Base-by-base conservation (phyloP, 53 echinoderm and acorn worm species). In the Echinometra lucunter region DNA sequence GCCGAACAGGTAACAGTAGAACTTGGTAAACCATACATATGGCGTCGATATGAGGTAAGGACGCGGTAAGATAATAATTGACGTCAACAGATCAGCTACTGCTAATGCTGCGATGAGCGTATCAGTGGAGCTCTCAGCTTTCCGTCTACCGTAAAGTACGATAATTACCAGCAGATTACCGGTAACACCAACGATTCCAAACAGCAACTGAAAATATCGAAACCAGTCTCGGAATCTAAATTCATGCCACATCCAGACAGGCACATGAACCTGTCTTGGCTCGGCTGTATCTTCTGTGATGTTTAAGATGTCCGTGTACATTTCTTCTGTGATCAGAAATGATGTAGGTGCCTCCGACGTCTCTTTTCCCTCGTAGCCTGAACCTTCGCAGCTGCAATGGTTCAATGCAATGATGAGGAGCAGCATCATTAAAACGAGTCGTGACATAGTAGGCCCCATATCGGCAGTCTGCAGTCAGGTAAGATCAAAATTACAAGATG, bases 101-200 rank as follows among this genome's bases (percentile, higher is more conserved):
- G 97, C 97, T 32, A 97, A 92, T 32, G 92, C 57, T 58, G 94
- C 96, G 32, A 97, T 96, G 66, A 96, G 90, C 12, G 91, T 74
- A 89, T 96, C 95, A 63, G 95, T 95, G 81, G 92, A 69, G 49
- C 92, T 67, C 9, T 45, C 25, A 27, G 69, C 53, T 23, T 44
- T 44, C 8, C 92, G 44, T 44, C 92, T n/a, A 5, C 44, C 25
- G 72, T 67, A 74, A 27, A 92, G 92, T 0, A 96, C 96, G 18
- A 93, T 89, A 9, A 97, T 95, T 32, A 97, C 97, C 23, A 97
- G 81, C 1, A 94, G 83, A 94, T 97, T 97, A 18, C 97, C 97
- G 19, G 49, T 6, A 56, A 97, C 89, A 4, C 97, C 97, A 6
- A 96, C 42, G 2, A 94, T 25, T n/a, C 91, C 95, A 1, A 96